Percentiles rank a stretch among this genome's conserved stretches.
These are phyloP conservation scores for Pseudochaenichthys georgianus DNA, from an alignment of 2,797 vertebrate genomes.

Conservation along the genomic window DNA sequence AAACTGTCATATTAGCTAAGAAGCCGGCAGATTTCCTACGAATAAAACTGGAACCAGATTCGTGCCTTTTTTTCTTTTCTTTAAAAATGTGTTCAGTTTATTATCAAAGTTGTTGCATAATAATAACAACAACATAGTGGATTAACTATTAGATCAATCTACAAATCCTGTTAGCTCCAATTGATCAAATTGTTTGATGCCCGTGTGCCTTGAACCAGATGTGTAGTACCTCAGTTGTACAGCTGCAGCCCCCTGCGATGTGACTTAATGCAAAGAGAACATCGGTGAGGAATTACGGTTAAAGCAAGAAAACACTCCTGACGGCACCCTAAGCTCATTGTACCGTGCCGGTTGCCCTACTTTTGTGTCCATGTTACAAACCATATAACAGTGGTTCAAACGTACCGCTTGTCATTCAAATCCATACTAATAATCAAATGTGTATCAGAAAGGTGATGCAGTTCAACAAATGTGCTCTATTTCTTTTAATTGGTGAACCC, in stretches of 20 bases:
- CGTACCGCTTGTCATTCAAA: not conserved
- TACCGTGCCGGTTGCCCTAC: constrained; percentile 48
- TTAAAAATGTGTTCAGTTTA: too few relatives aligned
- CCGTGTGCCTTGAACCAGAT: not conserved
- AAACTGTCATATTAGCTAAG: not conserved
- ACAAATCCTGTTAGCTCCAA: not conserved
- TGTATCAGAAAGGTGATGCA: not conserved
- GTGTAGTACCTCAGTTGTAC: not conserved
- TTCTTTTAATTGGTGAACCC: not conserved
- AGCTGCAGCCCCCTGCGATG: constrained; percentile 4
- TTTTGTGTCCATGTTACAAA: constrained; percentile 22
- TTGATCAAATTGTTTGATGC: not conserved
- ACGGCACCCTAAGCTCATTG: constrained; percentile 43
- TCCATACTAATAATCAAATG: not conserved
- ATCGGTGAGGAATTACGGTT: constrained; percentile 22
- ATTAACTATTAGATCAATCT: not conserved
- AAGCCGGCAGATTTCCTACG: not conserved
- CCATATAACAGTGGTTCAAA: not conserved
- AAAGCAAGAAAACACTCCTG: constrained; percentile 13
- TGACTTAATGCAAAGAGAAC: constrained; percentile 23
- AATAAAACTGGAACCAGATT: not conserved
- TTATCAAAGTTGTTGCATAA: not conserved
- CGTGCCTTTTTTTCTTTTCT: too few relatives aligned
- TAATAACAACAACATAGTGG: too few relatives aligned
- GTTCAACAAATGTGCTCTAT: not conserved